Conservation (phyloP, 2,113 vertebrate species). For the Poecile atricapillus region DNA sequence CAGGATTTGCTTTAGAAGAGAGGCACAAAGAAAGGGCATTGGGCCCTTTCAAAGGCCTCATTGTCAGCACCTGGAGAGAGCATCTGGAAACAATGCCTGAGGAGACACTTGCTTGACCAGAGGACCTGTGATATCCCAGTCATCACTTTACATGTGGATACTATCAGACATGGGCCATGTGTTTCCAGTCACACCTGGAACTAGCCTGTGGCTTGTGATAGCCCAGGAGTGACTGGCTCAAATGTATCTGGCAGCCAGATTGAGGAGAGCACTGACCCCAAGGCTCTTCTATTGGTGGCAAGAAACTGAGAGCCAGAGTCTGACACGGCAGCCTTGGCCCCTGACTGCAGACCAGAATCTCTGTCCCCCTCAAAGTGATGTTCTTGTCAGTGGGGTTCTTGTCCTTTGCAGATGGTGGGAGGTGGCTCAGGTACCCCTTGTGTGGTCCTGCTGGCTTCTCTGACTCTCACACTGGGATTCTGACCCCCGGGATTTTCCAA, state of each 20-base stretch:
- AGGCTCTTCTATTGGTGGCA: accelerated
- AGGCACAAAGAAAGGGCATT: not conserved
- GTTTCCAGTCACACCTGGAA: not conserved
- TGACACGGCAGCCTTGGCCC: not conserved
- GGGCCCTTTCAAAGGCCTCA: not conserved
- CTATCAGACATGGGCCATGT: accelerated
- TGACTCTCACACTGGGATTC: not conserved
- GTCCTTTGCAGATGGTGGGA: not conserved
- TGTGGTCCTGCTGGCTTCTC: not conserved
- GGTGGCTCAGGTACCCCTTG: not conserved
- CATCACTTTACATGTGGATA: not conserved
- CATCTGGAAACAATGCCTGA: not conserved
- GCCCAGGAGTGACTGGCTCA: not conserved
- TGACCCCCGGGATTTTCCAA: accelerated
- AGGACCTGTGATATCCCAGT: not conserved
- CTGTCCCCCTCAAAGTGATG: not conserved
- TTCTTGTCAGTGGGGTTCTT: not conserved
- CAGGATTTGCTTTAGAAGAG: not conserved
- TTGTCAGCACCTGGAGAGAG: not conserved
- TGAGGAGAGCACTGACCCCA: accelerated
- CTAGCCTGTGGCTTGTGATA: not conserved
- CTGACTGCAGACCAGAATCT: not conserved
- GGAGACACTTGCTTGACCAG: not conserved
- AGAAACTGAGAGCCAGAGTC: not conserved
- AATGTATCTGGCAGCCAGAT: not conserved